Base-by-base conservation (phyloP, 2,113 vertebrate genomes). In the Cyprinodon tularosa region DNA sequence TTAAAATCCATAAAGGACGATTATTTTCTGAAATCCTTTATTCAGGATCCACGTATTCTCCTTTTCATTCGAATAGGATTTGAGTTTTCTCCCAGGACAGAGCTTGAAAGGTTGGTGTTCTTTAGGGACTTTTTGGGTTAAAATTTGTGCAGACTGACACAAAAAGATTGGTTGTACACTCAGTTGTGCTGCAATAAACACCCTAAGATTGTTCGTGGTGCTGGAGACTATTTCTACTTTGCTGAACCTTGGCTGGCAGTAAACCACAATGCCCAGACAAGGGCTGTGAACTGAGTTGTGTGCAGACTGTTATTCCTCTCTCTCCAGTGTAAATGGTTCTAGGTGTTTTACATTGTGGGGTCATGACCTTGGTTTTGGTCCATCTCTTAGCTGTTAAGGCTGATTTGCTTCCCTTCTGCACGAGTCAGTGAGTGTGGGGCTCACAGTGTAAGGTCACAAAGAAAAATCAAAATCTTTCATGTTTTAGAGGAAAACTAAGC, bases 281-380 rank as follows among this genome's bases (percentile, higher is more conserved):
- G 39, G 47, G n/a, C 12, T 57, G 47, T 45, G 39, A 42, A 42
- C n/a, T 12, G n/a, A 2, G 10, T 53, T 13, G 57, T 48, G 65
- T 67, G 45, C 14, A 36, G n/a, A 14, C 14, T 14, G 57, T 47
- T 20, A 71, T 48, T 72, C 70, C 60, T 72, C 60, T 13, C 59
- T 36, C 29, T 48, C 60, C 12, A 20, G 29, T 48, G 44, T 72
- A 62, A 48, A 37, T 48, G 15, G 10, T 47, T 15, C 44, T 48
- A 12, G 42, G 17, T 62, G 69, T 62, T 62, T 37, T 60, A 72
- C 60, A 63, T 62, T 48, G 7, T n/a, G 60, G 29, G 60, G 60
- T 72, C 70, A 62, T n/a, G 17, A 72, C 70, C 70, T 62, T 17
- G 4, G 70, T 72, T 62, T 62, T 72, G 70, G 70, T 47, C 60